Base-by-base conservation (phyloP, 1,140 invertebrate genomes). In the Doryteuthis pealeii region DNA sequence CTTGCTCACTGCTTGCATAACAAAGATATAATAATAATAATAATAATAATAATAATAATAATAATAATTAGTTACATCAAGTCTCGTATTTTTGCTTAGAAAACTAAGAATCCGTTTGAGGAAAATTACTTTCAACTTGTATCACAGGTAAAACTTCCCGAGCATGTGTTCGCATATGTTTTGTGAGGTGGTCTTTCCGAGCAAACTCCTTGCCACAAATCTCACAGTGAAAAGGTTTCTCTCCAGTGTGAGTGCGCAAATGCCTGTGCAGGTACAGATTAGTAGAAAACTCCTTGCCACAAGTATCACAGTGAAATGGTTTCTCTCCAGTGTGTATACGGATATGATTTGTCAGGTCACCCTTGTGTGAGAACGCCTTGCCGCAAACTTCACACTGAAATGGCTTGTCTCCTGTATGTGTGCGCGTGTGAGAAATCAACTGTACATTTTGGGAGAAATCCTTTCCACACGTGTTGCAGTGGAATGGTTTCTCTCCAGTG, bases 351-450 rank as follows among this genome's bases (percentile, higher is more conserved):
- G 12, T 12, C 6, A 96, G 89, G 86, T 96, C 94, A 87, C 94
- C 95, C 83, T 95, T 95, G 71, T 94, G 90, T 43, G 94, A 91
- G 85, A 96, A 96, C 1, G 94, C 93, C 86, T 96, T 96, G 35
- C 93, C 94, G 82, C 96, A 98, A 0, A 93, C 92, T 73, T 92
- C 89, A 83, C 96, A 97, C 82, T 96, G 93, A 89, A 96, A 97
- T 0, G 96, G 96, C 85, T 97, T 97, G 79, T 96, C 95, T 82
- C 96, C 95, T 0, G 96, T 97, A 62, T 98, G 96, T 0, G 95
- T 97, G 15, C 96, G 88, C 18, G 96, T 90, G 85, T 97, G 95
- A 0, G 95, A 97, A 89, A 96, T 96, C 43, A 97, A 89, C 83
- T 96, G 96, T 62, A 93, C 95, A 62, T 95, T 91, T 87, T 96